A percentile compares a stretch with the other conserved stretches of the same genome.
Conservation (phyloP, 2,888 invertebrate species). For the Cephonodes hylas region DNA sequence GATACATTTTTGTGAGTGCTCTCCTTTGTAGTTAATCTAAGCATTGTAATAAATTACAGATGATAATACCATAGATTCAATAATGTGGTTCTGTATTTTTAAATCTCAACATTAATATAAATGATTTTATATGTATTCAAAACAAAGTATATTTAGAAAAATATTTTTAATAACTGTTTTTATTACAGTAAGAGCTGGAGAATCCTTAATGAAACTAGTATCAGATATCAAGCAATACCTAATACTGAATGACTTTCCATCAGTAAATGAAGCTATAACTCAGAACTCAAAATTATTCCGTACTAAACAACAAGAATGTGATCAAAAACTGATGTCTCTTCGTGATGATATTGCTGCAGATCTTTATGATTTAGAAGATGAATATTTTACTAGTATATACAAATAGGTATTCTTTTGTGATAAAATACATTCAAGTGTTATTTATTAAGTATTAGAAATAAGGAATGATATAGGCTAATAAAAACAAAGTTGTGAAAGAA, state of each 20-base stretch:
- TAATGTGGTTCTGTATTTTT: no score
- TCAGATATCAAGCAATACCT: constrained; percentile 99
- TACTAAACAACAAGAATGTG: constrained; percentile 94
- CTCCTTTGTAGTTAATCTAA: no score
- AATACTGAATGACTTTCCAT: constrained; percentile 98
- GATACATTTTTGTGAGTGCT: no score
- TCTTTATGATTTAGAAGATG: constrained; percentile 94
- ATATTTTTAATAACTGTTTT: no score
- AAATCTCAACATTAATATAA: background rate
- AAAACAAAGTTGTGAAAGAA: no score
- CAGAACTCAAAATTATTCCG: constrained; percentile 94
- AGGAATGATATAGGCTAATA: background rate
- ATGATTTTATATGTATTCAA: background rate
- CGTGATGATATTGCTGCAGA: constrained; percentile 98
- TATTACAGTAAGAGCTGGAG: constrained; percentile 93
- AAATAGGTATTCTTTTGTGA: constrained; percentile 69
- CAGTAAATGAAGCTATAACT: constrained; percentile 98
- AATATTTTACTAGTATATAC: constrained; percentile 93
- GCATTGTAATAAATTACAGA: no score
- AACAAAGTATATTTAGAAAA: no score
- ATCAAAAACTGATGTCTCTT: constrained; percentile 94
- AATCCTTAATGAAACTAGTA: constrained; percentile 97
- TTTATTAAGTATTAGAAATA: background rate
- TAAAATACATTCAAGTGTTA: background rate
- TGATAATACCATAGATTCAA: no score